These are phyloP conservation scores for Eutrigla gurnardus DNA, from an alignment of 2,797 vertebrate genomes.

Conservation along the genomic window DNA sequence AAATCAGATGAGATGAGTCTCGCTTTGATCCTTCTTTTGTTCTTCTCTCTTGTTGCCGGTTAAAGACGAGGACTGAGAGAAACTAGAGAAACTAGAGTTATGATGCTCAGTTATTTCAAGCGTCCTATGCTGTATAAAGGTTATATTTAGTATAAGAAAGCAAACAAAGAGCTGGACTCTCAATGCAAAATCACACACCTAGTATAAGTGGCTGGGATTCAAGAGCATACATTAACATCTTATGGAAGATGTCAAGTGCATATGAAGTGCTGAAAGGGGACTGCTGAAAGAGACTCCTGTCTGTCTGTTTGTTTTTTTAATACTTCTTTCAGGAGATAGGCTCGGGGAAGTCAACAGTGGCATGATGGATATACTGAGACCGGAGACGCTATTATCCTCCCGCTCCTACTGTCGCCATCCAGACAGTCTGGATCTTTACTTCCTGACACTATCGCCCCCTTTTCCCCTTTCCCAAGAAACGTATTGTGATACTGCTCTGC, in stretches of 20 bases:
- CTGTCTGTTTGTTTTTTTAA: conserved; percentile 40
- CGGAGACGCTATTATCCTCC: conserved; percentile 63
- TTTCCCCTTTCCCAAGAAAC: not conserved
- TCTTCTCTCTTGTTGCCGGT: conserved; percentile 26
- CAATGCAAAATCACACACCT: not conserved
- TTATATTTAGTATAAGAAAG: conserved; percentile 5
- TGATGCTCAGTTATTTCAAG: conserved; percentile 26
- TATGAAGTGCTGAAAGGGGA: conserved; percentile 55
- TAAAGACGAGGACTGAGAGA: conserved; percentile 16
- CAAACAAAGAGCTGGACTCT: conserved; percentile 21
- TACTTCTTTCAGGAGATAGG: conserved; percentile 31
- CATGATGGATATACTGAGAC: conserved; percentile 66
- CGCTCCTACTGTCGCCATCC: conserved; percentile 40
- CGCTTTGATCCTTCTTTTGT: conserved; percentile 25
- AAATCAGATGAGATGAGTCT: conserved; percentile 38
- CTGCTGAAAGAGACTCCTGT: conserved; percentile 34
- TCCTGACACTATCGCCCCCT: conserved; percentile 27
- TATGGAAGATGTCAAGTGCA: conserved; percentile 62
- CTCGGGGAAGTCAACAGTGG: conserved; percentile 63
- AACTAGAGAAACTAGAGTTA: not conserved
- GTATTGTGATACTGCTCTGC: conserved; percentile 15
- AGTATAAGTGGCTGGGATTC: conserved; percentile 45
- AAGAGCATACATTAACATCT: conserved; percentile 61
- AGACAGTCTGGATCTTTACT: conserved; percentile 38
- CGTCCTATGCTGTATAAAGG: not conserved